Evolutionary conservation across 2,113 vertebrate genomes (phyloP), one percentile per base, ranked within the genome.

Genomic region (Felis catus): DNA sequence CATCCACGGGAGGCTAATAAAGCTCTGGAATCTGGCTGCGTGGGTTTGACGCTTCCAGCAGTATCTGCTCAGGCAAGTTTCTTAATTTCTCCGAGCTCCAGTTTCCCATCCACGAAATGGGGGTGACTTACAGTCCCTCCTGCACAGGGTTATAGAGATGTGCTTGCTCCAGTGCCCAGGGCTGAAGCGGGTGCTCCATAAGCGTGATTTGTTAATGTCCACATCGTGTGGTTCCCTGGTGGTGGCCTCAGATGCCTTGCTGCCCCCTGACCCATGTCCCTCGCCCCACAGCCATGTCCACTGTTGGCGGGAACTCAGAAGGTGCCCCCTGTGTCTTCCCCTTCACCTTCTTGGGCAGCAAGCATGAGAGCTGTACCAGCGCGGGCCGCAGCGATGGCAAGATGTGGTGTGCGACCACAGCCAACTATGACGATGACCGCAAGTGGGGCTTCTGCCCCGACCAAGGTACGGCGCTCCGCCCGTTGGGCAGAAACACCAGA

Each of bases 381-480:
- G 99, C 99, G 0, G 99, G 99, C 61, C 99, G 99, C 94, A 99
- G 98, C 0, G 99, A 99, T 0, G 99, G 99, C 65, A 99, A 99
- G 95, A 97, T 99, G 98, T 99, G 99, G 99, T 99, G 99, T 0
- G 99, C 99, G 0, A 98, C 98, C 27, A 99, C 99, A 7, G 98
- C 99, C 86, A 99, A 98, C 97, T 99, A 99, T 0, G 99, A 99
- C 0, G 99, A 99, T 0, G 99, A 99, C 98, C 99, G 99, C 96
- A 99, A 99, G 97, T 99, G 99, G 99, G 99, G 99, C 92, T 99
- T 99, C 88, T 99, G 99, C 97, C 99, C 99, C 0, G 99, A 99
- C 39, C 99, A 99, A 99, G 99, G 99, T 99, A 98, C 12, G 0
- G 0, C 23, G 4, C 55, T 7, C 73, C 1, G 58, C 48, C 13